Evolutionary conservation across 1,140 invertebrate species (phyloP).

Genomic region (Calephelis virginiensis): DNA sequence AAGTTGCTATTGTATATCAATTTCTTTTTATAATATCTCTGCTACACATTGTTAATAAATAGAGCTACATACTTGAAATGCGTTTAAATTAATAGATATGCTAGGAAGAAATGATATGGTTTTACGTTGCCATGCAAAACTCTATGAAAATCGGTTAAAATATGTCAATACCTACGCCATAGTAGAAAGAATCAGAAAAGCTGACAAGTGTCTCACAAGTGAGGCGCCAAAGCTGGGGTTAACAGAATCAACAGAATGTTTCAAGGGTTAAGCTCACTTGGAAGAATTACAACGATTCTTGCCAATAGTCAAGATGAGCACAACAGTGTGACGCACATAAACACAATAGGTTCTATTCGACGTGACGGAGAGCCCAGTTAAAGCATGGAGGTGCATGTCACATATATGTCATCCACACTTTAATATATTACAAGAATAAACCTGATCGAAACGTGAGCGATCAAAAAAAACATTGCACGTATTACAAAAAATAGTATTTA

Average conservation of each 20-base stretch:
- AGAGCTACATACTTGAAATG: not conserved
- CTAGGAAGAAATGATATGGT: slow-evolving; percentile 10
- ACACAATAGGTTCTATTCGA: slow-evolving; percentile 69
- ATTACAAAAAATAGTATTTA: too few relatives aligned
- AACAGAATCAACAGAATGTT: slow-evolving; percentile 46
- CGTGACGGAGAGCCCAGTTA: slow-evolving; percentile 50
- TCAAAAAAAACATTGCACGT: too few relatives aligned
- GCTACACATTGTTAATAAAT: not conserved
- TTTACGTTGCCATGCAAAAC: slow-evolving; percentile 8
- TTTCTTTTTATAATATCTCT: not conserved
- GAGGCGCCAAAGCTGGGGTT: slow-evolving; percentile 69
- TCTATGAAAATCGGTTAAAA: slow-evolving; percentile 2
- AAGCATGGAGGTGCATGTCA: slow-evolving; percentile 39
- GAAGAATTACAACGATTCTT: slow-evolving; percentile 59
- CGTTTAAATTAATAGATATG: not conserved
- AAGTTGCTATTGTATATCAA: not conserved
- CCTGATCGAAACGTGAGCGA: not conserved
- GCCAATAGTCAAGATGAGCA: slow-evolving; percentile 70
- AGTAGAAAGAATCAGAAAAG: slow-evolving; percentile 52
- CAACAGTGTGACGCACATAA: slow-evolving; percentile 75
- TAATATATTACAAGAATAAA: slow-evolving; percentile 27
- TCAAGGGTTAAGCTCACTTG: slow-evolving; percentile 61
- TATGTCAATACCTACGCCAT: slow-evolving; percentile 17
- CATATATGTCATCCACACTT: slow-evolving; percentile 37
- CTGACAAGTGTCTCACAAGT: slow-evolving; percentile 72